A percentile compares a stretch with the other conserved stretches of the same genome.
phyloP scores from a whole-genome alignment of 2,888 invertebrate genomes.

The Notocelia uddmanniana region DNA sequence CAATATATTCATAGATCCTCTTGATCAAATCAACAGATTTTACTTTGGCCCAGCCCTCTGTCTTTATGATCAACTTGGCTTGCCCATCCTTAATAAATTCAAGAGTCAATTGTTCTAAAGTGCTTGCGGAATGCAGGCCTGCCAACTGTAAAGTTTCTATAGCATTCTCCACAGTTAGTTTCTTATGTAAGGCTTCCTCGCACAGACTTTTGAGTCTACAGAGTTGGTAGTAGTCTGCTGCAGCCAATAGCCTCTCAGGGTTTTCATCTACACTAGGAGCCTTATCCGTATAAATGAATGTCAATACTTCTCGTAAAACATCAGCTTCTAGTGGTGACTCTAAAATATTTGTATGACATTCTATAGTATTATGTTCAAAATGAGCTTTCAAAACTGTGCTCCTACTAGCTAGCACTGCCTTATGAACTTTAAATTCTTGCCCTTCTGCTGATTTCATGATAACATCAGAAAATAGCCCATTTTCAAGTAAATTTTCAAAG shows the following conservation, averaged over 20 bases:
- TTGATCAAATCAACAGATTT: slow-evolving; percentile 77
- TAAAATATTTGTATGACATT: slow-evolving; percentile 73
- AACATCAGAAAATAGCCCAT: slow-evolving; percentile 76
- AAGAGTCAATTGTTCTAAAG: slow-evolving; percentile 69
- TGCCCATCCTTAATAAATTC: slow-evolving; percentile 81
- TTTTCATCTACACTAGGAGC: slow-evolving; percentile 77
- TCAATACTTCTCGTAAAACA: slow-evolving; percentile 72
- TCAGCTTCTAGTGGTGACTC: slow-evolving; percentile 76
- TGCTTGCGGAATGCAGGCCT: slow-evolving; percentile 75
- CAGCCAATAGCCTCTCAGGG: slow-evolving; percentile 76
- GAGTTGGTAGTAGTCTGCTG: slow-evolving; percentile 79
- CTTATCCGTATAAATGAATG: slow-evolving; percentile 78
- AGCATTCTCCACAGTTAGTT: slow-evolving; percentile 78
- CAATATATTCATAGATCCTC: slow-evolving; percentile 76
- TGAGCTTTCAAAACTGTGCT: slow-evolving; percentile 79
- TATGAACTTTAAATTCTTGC: slow-evolving; percentile 75
- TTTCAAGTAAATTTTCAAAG: slow-evolving; percentile 72
- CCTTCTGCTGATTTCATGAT: slow-evolving; percentile 75
- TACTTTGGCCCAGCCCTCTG: slow-evolving; percentile 75
- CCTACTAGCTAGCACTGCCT: slow-evolving; percentile 75
- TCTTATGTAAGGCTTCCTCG: slow-evolving; percentile 77
- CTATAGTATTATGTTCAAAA: slow-evolving; percentile 78
- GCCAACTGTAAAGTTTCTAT: slow-evolving; percentile 77
- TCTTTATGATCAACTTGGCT: slow-evolving; percentile 75
- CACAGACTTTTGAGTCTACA: slow-evolving; percentile 74